phyloP scores from a whole-genome alignment of 2,797 vertebrate genomes.

The Pipistrellus pipistrellus region DNA sequence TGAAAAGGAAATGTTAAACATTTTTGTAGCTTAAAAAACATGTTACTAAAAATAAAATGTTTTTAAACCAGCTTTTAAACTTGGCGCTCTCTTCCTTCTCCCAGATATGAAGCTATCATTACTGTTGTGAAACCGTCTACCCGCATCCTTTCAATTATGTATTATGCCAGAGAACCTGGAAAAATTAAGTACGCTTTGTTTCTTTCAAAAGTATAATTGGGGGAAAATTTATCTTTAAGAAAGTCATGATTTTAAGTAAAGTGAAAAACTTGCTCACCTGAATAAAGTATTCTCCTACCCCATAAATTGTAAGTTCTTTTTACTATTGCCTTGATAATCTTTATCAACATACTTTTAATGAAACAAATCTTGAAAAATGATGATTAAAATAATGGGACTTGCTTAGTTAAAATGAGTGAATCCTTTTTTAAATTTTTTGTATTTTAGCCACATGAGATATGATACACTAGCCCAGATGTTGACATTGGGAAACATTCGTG shows the following conservation, averaged over 20 bases:
- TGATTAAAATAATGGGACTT: conserved; percentile 37
- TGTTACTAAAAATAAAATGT: conserved; percentile 40
- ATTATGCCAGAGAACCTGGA: conserved; percentile 97
- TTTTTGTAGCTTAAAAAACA: not conserved
- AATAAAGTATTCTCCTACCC: conserved; percentile 71
- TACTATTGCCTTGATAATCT: not conserved
- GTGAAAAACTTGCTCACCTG: conserved; percentile 79
- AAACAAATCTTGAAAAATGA: conserved; percentile 68
- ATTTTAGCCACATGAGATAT: conserved; percentile 94
- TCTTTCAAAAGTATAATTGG: conserved; percentile 74
- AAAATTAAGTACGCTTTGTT: conserved; percentile 95
- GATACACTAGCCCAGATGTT: conserved; percentile 98
- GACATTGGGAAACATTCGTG: conserved; percentile 95
- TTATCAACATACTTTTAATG: conserved; percentile 57
- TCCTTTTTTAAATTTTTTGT: conserved; percentile 34
- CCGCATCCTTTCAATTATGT: conserved; percentile 97
- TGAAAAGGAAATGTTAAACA: conserved; percentile 40
- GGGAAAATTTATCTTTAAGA: conserved; percentile 77
- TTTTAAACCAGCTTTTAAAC: conserved; percentile 39
- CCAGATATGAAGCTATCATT: conserved; percentile 95
- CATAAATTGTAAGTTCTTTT: conserved; percentile 81
- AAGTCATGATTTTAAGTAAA: conserved; percentile 83
- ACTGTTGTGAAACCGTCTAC: conserved; percentile 95
- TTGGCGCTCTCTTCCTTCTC: conserved; percentile 68
- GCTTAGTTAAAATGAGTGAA: conserved; percentile 50